phyloP scores from a whole-genome alignment of 2,888 invertebrate genomes.

The Clepsis dumicolana region DNA sequence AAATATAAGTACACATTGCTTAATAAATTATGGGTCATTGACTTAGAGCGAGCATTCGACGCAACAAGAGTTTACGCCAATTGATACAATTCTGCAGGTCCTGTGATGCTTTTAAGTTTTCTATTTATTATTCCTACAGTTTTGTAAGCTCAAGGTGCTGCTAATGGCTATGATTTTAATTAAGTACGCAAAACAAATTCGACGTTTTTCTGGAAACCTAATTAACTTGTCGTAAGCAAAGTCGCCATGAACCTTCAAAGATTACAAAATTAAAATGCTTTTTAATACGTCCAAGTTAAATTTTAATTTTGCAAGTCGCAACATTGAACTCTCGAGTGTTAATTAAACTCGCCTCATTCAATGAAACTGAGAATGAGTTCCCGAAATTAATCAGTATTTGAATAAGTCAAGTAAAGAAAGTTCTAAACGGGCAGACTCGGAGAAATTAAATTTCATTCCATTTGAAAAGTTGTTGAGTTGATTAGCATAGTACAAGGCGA shows the following conservation, averaged over 20 bases:
- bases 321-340: slow-evolving; percentile 68
- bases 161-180: slow-evolving; percentile 4
- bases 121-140: neutral
- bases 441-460: slow-evolving; percentile 79
- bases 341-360: slow-evolving; percentile 82
- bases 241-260: neutral
- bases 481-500: slow-evolving; percentile 79
- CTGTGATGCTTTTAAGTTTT: too few relatives aligned
- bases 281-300: slow-evolving; percentile 44
- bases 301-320: slow-evolving; percentile 62
- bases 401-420: slow-evolving; percentile 72
- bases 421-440: slow-evolving; percentile 67
- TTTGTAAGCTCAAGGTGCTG: neutral
- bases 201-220: slow-evolving; percentile 12
- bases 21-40: too few relatives aligned
- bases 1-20: too few relatives aligned
- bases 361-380: slow-evolving; percentile 77
- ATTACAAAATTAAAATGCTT: slow-evolving; percentile 43
- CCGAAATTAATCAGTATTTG: slow-evolving; percentile 79
- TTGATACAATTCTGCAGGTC: too few relatives aligned
- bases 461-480: slow-evolving; percentile 64
- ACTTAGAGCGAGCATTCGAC: too few relatives aligned
- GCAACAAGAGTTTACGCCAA: too few relatives aligned
- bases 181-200: neutral
- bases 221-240: slow-evolving; percentile 16